These are phyloP conservation scores for Cynopterus sphinx DNA, from an alignment of 2,797 vertebrate genomes.

Conservation along the genomic window DNA sequence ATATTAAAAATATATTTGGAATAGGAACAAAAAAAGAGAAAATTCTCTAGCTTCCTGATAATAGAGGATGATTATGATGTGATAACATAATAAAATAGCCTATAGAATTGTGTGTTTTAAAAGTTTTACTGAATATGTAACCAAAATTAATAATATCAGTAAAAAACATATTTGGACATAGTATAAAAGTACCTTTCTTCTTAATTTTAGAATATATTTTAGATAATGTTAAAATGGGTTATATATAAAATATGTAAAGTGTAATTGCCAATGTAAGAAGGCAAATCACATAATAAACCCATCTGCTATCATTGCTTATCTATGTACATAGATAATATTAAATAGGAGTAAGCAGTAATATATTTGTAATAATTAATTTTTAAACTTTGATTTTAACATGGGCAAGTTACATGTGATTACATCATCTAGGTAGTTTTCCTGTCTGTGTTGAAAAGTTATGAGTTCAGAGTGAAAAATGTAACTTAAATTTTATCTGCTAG, in stretches of 20 bases:
- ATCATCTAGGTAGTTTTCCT: background rate
- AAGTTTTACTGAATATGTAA: background rate
- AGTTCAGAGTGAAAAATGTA: background rate
- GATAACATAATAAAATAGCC: background rate
- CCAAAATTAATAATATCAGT: background rate
- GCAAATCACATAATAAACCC: constrained; percentile 37
- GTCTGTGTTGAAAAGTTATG: background rate
- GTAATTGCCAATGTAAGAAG: background rate
- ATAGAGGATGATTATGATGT: background rate
- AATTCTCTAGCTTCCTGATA: background rate
- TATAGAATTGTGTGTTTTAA: constrained; percentile 14
- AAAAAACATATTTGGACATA: background rate
- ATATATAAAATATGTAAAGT: background rate
- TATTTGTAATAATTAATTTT: background rate
- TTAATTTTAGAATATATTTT: constrained; percentile 24
- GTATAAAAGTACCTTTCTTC: background rate
- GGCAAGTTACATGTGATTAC: background rate
- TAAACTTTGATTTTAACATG: background rate
- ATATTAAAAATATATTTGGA: background rate
- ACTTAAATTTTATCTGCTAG: background rate
- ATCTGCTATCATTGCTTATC: background rate
- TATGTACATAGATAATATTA: background rate
- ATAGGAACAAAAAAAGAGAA: background rate
- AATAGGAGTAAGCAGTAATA: background rate
- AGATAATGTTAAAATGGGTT: constrained; percentile 9